A percentile compares a stretch with the other conserved stretches of the same genome.
phyloP scores from a whole-genome alignment of 2,888 invertebrate species.

The Hypsopygia costalis region DNA sequence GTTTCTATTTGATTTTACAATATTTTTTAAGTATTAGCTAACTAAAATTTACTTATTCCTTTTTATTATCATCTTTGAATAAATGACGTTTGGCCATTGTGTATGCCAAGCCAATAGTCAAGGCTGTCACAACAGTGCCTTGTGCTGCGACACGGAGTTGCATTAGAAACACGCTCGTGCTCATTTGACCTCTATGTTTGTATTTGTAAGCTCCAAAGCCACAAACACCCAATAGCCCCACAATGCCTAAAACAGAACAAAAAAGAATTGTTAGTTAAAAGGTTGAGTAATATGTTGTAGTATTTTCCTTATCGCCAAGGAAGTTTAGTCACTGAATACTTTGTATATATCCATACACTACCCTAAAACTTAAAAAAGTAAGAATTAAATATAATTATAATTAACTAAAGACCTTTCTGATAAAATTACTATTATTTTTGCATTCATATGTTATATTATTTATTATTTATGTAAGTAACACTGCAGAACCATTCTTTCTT shows the following conservation, averaged over 20 bases:
- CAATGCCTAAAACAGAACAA: slow-evolving; percentile 87
- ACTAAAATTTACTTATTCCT: slow-evolving; percentile 29
- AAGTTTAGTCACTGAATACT: too few relatives aligned
- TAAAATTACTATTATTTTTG: too few relatives aligned
- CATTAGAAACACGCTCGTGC: slow-evolving; percentile 91
- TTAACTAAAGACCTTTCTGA: too few relatives aligned
- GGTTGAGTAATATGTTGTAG: too few relatives aligned
- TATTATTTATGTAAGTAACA: too few relatives aligned
- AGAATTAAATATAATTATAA: too few relatives aligned
- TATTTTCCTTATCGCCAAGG: too few relatives aligned
- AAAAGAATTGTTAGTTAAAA: slow-evolving; percentile 1
- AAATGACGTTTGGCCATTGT: slow-evolving; percentile 81
- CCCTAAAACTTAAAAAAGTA: too few relatives aligned
- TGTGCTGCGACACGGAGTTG: slow-evolving; percentile 93
- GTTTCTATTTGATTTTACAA: too few relatives aligned
- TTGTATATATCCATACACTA: too few relatives aligned
- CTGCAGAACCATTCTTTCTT: too few relatives aligned
- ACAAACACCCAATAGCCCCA: slow-evolving; percentile 84
- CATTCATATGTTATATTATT: too few relatives aligned
- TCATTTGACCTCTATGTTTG: slow-evolving; percentile 87
- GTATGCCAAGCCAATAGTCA: slow-evolving; percentile 86
- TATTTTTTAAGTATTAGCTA: not conserved
- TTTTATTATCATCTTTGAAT: slow-evolving; percentile 51
- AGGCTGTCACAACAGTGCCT: slow-evolving; percentile 88
- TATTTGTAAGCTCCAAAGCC: slow-evolving; percentile 87